Conservation (phyloP, 2,113 vertebrate genomes). For the Ictalurus punctatus region DNA sequence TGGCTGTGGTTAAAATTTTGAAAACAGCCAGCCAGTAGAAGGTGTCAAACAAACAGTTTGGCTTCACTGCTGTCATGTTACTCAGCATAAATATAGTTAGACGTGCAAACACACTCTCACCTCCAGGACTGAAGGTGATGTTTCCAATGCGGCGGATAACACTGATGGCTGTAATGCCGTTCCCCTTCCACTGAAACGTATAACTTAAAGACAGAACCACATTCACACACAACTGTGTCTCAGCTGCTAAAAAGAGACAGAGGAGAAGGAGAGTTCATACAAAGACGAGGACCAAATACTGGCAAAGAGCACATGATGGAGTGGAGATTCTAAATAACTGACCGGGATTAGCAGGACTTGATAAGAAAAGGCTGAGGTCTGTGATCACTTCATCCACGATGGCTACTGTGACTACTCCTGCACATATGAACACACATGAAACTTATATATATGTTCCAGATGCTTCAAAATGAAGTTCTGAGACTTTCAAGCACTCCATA, state of each 20-base stretch:
- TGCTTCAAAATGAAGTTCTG: background rate
- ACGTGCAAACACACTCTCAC: conserved; percentile 57
- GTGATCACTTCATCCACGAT: conserved; percentile 58
- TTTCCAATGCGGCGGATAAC: conserved; percentile 71
- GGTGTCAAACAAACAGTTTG: background rate
- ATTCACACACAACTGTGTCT: conserved; percentile 65
- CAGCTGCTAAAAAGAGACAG: conserved; percentile 1
- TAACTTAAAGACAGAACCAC: conserved; percentile 83
- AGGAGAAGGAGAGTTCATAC: background rate
- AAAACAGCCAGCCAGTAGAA: background rate
- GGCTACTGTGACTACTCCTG: conserved; percentile 65
- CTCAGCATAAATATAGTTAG: background rate
- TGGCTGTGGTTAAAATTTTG: background rate
- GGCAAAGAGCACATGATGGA: background rate
- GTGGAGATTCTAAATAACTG: background rate
- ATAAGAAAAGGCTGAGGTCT: conserved; percentile 62
- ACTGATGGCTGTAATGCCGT: conserved; percentile 72
- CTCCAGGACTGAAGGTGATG: conserved; percentile 58
- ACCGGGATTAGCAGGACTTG: conserved; percentile 14
- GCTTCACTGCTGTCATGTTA: background rate
- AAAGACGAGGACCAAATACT: background rate
- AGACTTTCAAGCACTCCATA: background rate
- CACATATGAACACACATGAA: background rate
- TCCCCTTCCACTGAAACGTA: conserved; percentile 78
- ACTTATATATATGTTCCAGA: background rate